Base-by-base conservation (phyloP, 2,888 invertebrate species). In the Melanchra persicariae region DNA sequence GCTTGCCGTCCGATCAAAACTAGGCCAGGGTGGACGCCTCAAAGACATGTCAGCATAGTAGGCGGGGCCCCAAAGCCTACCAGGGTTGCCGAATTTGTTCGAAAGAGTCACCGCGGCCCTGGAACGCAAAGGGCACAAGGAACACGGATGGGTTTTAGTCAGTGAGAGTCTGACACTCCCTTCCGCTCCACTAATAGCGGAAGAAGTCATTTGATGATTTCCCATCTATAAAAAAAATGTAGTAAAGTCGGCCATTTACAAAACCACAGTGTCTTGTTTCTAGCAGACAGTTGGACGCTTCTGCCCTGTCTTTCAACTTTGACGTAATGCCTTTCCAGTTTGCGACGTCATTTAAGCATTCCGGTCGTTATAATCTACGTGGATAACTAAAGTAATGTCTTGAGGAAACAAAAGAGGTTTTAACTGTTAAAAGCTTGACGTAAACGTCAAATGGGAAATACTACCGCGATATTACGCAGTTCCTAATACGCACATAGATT, bases 321-420 rank as follows among this genome's bases (percentile, higher is more conserved):
- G 71, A 69, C 71, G 68, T 45, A 24, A 57, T 45, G 0, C 0
- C 17, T 8, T 9, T n/a, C 45, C 19, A 7, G 37, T 24, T 24
- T 15, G 17, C 10, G 65, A 76, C 71, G 71, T 72, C 71, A 62
- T 4, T 8, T 4, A 47, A 17, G 12, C 12, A 9, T 9, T 24
- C 17, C n/a, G n/a, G 10, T 15, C 0, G 26, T 7, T 37, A 22
- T 6, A n/a, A 66, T n/a, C 5, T 67, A 30, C 24, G 30, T 55
- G 2, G 49, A 22, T 47, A 43, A 10, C 2, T 12, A 30, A 12
- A 61, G 51, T 43, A 52, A 52, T 37, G 45, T 70, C 71, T 43
- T 77, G 19, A 55, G 74, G 78, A 70, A 70, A 76, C 40, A 55
- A 7, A 8, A 62, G n/a, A 43, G 19, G 24, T 17, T 17, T 0